Conservation (phyloP, 2,113 vertebrate species). For the Spermophilus dauricus region DNA sequence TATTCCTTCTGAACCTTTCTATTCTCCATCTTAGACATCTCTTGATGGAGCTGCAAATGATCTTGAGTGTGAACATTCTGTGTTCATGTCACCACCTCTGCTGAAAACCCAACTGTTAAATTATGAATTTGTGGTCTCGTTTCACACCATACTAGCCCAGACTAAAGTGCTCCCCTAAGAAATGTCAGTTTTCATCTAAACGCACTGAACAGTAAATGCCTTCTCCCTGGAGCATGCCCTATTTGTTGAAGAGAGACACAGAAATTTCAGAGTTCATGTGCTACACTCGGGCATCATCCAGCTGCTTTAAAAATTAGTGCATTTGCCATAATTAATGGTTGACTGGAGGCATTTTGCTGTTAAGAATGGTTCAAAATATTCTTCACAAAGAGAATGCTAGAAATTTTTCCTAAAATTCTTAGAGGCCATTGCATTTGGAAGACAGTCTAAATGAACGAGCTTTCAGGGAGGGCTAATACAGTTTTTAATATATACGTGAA, state of each 20-base stretch:
- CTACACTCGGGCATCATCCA: constrained; percentile 52
- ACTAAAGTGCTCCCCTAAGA: constrained; percentile 68
- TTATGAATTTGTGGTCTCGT: constrained; percentile 80
- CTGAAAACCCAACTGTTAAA: constrained; percentile 71
- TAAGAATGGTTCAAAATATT: constrained; percentile 51
- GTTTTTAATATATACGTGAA: background rate
- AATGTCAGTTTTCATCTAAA: constrained; percentile 74
- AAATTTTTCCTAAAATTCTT: constrained; percentile 24
- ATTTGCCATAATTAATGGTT: constrained; percentile 71
- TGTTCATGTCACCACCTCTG: constrained; percentile 75
- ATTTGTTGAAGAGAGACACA: constrained; percentile 58
- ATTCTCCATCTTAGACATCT: background rate
- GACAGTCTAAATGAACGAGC: background rate
- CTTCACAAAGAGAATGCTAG: constrained; percentile 35
- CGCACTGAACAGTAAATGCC: constrained; percentile 66
- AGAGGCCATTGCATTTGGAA: constrained; percentile 43
- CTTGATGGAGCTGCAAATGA: constrained; percentile 52
- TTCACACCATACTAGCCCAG: constrained; percentile 66
- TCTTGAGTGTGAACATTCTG: constrained; percentile 54
- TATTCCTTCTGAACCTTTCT: background rate
- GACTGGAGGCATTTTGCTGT: constrained; percentile 70
- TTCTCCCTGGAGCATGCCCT: constrained; percentile 60
- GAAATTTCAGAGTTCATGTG: constrained; percentile 73
- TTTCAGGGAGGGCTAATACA: background rate
- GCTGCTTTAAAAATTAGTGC: constrained; percentile 73